A percentile compares a stretch with the other conserved stretches of the same genome.
phyloP scores from a whole-genome alignment of 2,113 vertebrate genomes.

The Embiotoca jacksoni region DNA sequence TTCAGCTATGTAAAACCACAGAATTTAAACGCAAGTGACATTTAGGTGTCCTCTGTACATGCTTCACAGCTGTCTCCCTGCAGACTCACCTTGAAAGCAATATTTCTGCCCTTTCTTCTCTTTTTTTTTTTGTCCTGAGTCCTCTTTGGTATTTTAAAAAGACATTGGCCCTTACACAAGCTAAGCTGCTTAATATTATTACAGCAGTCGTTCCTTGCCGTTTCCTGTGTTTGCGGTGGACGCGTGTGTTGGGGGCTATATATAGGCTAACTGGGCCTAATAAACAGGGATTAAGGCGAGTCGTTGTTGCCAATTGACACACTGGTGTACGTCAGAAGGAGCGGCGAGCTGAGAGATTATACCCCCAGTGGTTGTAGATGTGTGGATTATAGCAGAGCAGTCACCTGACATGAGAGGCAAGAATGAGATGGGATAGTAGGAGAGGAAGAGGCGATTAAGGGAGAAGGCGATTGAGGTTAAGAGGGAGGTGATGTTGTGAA shows the following conservation, averaged over 20 bases:
- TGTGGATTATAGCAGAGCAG: constrained; percentile 46
- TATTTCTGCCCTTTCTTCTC: constrained; percentile 21
- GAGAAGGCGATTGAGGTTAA: neutral
- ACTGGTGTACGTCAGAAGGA: constrained; percentile 43
- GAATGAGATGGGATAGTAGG: neutral
- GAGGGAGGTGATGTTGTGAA: constrained; percentile 1
- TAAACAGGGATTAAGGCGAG: constrained; percentile 64
- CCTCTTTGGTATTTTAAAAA: constrained; percentile 66
- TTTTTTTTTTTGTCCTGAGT: constrained; percentile 24
- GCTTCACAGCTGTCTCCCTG: constrained; percentile 33
- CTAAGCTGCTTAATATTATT: constrained; percentile 80
- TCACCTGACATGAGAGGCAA: constrained; percentile 51
- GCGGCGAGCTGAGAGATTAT: constrained; percentile 37
- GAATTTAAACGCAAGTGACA: constrained; percentile 37
- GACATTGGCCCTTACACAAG: constrained; percentile 64
- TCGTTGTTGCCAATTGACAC: constrained; percentile 37
- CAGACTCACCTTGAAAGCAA: constrained; percentile 53
- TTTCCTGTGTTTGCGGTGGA: constrained; percentile 54
- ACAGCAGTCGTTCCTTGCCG: constrained; percentile 40
- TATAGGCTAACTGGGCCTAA: constrained; percentile 72
- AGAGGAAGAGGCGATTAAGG: constrained; percentile 7
- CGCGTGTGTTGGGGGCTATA: constrained; percentile 48
- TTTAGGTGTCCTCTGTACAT: constrained; percentile 23
- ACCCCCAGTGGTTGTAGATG: constrained; percentile 9
- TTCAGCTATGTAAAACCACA: constrained; percentile 40